Evolutionary conservation across 2,888 invertebrate genomes (phyloP), one percentile per base, ranked within the genome.

Genomic region (Cerastoderma edule): DNA sequence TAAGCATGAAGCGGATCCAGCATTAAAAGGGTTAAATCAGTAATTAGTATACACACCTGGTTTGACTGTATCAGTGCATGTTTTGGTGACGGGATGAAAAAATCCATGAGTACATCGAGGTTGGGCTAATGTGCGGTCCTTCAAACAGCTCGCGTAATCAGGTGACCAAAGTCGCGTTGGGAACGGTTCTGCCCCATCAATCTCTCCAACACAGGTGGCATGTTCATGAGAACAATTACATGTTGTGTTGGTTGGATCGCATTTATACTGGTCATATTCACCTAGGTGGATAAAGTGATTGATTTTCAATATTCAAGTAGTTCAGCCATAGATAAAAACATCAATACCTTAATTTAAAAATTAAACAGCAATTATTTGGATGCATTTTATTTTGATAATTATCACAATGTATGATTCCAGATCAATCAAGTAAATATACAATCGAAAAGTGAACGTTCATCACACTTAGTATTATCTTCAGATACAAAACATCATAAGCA

Each of bases 171-270:
- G 50, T 53, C 74, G 73, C 4, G 78, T 76, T 10, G 73, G 75
- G 44, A 78, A 79, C 2, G 83, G 68, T 28, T 80, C 68, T 2
- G 54, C 19, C 8, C 85, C 85, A 63, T 82, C 74, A 0, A 56
- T 48, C 28, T 75, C 68, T 6, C 73, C 76, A n/a, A 71, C 46
- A 74, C 85, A 85, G 39, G 56, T 64, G 2, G 71, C 64, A n/a
- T 78, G 78, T 13, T 73, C 65, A 32, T 82, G 70, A 0, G 78
- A 78, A 68, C 87, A 88, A 4, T 68, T 68, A 65, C 87, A 88
- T 16, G 75, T 60, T 1, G 71, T 50, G 64, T 77, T 78, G 1
- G 77, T 67, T 5, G 78, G 64, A n/a, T 63, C 30, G 48, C 85
- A 85, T 28, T 71, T 66, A 30, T 77, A 71, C 46, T 81, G 83